Evolutionary conservation across 2,797 vertebrate genomes (phyloP), one percentile per base, ranked within the genome.

Genomic region (Notolabrus celidotus): DNA sequence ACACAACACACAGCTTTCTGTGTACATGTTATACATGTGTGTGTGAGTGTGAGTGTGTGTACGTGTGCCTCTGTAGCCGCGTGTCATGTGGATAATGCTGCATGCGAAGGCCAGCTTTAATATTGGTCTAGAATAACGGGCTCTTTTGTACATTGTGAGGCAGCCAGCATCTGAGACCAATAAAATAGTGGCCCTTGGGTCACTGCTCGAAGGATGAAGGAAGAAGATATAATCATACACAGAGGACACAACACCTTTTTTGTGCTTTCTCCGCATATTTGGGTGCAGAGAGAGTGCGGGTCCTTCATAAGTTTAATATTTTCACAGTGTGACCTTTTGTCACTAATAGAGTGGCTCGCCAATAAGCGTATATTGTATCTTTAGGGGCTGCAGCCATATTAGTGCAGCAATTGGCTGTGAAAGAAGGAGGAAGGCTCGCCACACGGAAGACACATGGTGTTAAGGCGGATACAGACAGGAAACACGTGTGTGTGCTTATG

Each of bases 351-450:
- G 93, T 94, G 93, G 82, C 91, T 91, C 47, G 83, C 92, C 93
- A 94, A 94, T 94, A 94, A 94, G 90, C 74, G 88, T 89, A 93
- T 95, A 95, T 95, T 95, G 93, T 95, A 92, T 95, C 94, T 95
- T 94, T 94, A 94, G 94, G 94, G 93, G 90, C 84, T 93, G 88
- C 80, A 82, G 89, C 75, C 84, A 89, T 89, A 88, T 90, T 89
- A 90, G 88, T 80, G 85, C 61, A 50, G 84, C 81, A 76, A 83
- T 87, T 80, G 86, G 80, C 85, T 86, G 88, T 71, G 56, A 80
- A 71, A 80, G 83, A 77, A 78, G 67, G 62, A 85, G 86, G 85
- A 88, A 78, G 86, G 85, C 77, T 62, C 56, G 67, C 72, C 49
- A 74, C 73, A 83, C 59, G 67, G 80, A 86, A 88, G 85, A 92